Conservation (phyloP, 2,113 vertebrate genomes). For the Ictalurus furcatus region DNA sequence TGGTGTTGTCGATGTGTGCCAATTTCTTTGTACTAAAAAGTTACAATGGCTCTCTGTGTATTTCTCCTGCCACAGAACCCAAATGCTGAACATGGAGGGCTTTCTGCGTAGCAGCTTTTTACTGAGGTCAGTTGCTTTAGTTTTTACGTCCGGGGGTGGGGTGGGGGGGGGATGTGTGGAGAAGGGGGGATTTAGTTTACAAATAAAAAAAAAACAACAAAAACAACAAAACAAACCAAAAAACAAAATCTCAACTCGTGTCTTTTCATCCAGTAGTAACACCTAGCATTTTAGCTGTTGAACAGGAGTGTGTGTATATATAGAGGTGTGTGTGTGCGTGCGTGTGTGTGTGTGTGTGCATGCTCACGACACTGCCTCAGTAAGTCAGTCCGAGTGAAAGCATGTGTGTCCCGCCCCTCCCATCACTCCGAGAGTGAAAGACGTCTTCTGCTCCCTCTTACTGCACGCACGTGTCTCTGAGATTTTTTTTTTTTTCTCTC, state of each 20-base stretch:
- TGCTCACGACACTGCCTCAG: conserved; percentile 53
- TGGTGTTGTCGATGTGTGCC: conserved; percentile 37
- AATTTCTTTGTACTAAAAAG: conserved; percentile 61
- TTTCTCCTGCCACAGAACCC: conserved; percentile 79
- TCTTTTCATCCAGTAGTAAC: conserved; percentile 54
- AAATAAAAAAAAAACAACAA: conserved; percentile 3
- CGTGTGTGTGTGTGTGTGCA: conserved; percentile 50
- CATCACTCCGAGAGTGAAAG: conserved; percentile 28
- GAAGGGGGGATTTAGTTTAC: conserved; percentile 38
- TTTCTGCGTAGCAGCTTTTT: conserved; percentile 84
- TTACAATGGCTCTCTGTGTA: conserved; percentile 77
- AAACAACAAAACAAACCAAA: conserved; percentile 1
- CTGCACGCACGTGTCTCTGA: conserved; percentile 68
- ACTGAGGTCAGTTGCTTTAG: conserved; percentile 79
- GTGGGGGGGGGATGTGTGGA: no score
- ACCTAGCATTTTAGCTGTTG: conserved; percentile 62
- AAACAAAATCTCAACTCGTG: conserved; percentile 45
- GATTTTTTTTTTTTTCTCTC: conserved; percentile 29
- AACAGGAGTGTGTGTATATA: conserved; percentile 39
- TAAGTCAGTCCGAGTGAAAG: conserved; percentile 61
- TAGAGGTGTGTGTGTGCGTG: conserved; percentile 49
- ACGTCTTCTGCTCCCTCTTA: conserved; percentile 46
- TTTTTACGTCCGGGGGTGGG: conserved; percentile 63
- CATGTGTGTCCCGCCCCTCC: conserved; percentile 47
- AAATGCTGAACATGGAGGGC: conserved; percentile 80